Conservation (phyloP, 2,113 vertebrate genomes). For the Rhizomys pruinosus region DNA sequence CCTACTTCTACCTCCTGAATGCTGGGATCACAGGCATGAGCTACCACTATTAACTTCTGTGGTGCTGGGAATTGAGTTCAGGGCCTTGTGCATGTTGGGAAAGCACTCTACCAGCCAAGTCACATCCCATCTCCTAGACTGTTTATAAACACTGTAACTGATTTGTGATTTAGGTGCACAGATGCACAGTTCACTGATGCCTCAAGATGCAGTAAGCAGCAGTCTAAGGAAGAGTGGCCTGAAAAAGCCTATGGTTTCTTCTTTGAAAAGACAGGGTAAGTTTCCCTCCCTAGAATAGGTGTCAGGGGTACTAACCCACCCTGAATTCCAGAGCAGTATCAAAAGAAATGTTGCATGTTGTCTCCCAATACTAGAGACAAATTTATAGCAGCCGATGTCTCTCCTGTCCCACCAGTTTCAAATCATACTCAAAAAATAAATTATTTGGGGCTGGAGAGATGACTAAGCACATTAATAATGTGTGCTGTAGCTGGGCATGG, state of each 20-base stretch:
- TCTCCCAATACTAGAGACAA: not conserved
- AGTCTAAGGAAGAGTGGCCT: slow-evolving; percentile 81
- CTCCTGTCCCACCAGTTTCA: not conserved
- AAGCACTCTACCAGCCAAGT: not conserved
- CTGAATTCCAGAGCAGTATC: not conserved
- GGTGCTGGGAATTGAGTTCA: not conserved
- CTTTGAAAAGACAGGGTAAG: slow-evolving; percentile 86
- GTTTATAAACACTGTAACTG: not conserved
- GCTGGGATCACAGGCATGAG: not conserved
- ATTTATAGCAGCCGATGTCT: not conserved
- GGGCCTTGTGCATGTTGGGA: not conserved
- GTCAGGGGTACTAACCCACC: not conserved
- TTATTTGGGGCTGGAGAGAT: too few species aligned
- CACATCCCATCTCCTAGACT: not conserved
- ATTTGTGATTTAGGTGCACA: slow-evolving; percentile 78
- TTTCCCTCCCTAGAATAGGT: not conserved
- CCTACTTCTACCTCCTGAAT: not conserved
- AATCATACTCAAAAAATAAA: slow-evolving; percentile 22
- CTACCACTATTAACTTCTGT: not conserved
- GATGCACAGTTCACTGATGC: slow-evolving; percentile 61
- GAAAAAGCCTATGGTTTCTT: slow-evolving; percentile 79
- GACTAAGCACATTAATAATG: not conserved
- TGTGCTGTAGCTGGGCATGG: too few species aligned
- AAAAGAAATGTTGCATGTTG: not conserved
- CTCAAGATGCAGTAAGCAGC: slow-evolving; percentile 75